Evolutionary conservation across 2,888 invertebrate genomes (phyloP), one percentile per base, ranked within the genome.

Genomic region (Drosophila demipolita): DNA sequence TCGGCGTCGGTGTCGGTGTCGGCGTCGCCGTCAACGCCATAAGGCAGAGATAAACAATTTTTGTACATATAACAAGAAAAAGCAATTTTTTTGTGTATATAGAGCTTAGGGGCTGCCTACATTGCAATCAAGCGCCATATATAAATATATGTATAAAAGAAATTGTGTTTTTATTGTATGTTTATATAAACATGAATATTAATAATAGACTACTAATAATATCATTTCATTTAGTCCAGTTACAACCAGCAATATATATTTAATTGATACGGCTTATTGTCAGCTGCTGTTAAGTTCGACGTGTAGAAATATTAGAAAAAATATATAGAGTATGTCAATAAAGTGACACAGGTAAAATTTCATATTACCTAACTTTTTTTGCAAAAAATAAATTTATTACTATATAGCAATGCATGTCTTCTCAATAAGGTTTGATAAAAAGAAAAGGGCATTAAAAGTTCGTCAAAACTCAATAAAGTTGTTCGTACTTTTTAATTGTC

Each of bases 401-500:
- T 29, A 29, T 29, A 29, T 29, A 29, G 29, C 29, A 29, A 29
- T 29, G 29, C 5, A 29, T 29, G 29, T 29, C 29, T 29, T 29
- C 12, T 45, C 45, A 15, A 45, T 45, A 23, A 3, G 20, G 26
- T 9, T 35, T 23, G n/a, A 0, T 29, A 17, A 26, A 35, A 45
- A 23, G 29, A n/a, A 36, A 20, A 78, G 75, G 23, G 78, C 75
- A 66, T 64, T 6, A 11, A n/a, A 12, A 29, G 15, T 53, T 73
- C 70, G 69, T 11, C 38, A 17, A 65, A 17, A 9, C 33, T 17
- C 11, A 60, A 40, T 1, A 35, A 55, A 20, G 15, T 65, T 60
- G 38, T 59, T 17, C 49, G 26, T 54, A 60, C 42, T 76, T 68
- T 84, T 84, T 58, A 84, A 79, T 80, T 79, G 78, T 87, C 73